Evolutionary conservation across 2,888 invertebrate species (phyloP), one percentile per base, ranked within the genome.

Genomic region (Unio delphinus): DNA sequence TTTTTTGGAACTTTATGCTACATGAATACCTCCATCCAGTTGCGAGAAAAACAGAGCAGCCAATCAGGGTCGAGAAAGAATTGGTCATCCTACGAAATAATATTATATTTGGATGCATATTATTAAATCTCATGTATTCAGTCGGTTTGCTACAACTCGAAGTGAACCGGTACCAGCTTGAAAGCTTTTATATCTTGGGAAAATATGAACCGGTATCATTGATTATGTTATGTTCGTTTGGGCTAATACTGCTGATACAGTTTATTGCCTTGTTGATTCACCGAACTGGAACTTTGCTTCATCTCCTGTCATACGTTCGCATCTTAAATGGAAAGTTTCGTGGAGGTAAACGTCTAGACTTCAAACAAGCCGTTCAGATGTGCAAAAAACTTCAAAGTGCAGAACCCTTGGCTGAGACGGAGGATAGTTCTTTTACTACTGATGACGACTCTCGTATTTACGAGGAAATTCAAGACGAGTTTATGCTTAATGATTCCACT

Each of bases 241-340:
- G 97, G 57, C 92, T 97, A 83, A 97, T 99, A 91, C 92, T 99
- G 91, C 92, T 98, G 56, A 96, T 98, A 83, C 98, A 99, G 91
- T 99, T 99, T 91, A 93, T 94, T 67, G 98, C 97, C 82, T 99
- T 98, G 98, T 92, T 99, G 92, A 96, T 98, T 93, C 99, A 99
- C 95, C 94, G 99, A 85, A 98, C 98, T 89, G 97, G 97, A 88
- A 99, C 99, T 3, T 91, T 99, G 72, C 95, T 98, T 6, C 98
- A 99, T 90, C 97, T 99, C 87, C 92, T 99, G 89, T 95, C 99
- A 62, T 97, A 98, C 8, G 98, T 98, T 0, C 3, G 45, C 15
- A 45, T 45, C 45, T 45, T 45, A 2, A 45, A 45, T 11, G 15
- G 45, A 45, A 45, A 45, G 45, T 45, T 45, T 15, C 45, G 15